Conservation (phyloP, 2,888 invertebrate genomes). For the Scrobipalpa costella region DNA sequence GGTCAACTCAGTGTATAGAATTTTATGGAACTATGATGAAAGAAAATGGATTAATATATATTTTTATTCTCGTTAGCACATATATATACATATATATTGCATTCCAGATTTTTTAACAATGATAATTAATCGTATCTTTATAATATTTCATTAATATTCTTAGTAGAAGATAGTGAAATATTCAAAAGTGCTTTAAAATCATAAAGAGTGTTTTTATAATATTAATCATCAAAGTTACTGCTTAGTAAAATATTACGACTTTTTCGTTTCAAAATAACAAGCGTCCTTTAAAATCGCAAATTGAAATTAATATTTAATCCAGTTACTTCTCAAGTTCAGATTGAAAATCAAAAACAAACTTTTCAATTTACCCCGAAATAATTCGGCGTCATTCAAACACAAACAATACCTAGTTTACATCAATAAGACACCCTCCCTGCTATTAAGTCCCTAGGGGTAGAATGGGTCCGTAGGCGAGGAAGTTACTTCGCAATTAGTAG, state of each 20-base stretch:
- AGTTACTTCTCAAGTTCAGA: conserved; percentile 2
- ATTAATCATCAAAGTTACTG: too few relatives aligned
- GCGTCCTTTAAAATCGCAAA: not conserved
- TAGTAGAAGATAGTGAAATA: too few relatives aligned
- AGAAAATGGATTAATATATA: too few relatives aligned
- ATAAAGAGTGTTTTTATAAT: not conserved
- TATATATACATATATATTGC: too few relatives aligned
- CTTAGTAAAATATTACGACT: too few relatives aligned
- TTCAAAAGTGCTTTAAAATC: not conserved
- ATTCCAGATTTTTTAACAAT: too few relatives aligned
- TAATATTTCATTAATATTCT: too few relatives aligned
- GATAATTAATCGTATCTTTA: too few relatives aligned
- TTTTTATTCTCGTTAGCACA: too few relatives aligned
- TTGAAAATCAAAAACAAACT: not conserved
- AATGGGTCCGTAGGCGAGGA: conserved; percentile 1
- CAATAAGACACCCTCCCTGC: conserved; percentile 15
- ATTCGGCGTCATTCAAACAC: conserved; percentile 9
- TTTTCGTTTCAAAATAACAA: not conserved
- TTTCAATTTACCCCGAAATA: conserved; percentile 12
- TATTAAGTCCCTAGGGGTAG: not conserved
- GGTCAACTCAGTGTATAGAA: too few relatives aligned
- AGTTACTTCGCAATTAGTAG: conserved; percentile 29
- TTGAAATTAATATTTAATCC: not conserved
- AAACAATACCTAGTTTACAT: conserved; percentile 12
- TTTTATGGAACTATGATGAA: too few relatives aligned